phyloP scores from a whole-genome alignment of 1,140 invertebrate species.

The Varroa destructor region DNA sequence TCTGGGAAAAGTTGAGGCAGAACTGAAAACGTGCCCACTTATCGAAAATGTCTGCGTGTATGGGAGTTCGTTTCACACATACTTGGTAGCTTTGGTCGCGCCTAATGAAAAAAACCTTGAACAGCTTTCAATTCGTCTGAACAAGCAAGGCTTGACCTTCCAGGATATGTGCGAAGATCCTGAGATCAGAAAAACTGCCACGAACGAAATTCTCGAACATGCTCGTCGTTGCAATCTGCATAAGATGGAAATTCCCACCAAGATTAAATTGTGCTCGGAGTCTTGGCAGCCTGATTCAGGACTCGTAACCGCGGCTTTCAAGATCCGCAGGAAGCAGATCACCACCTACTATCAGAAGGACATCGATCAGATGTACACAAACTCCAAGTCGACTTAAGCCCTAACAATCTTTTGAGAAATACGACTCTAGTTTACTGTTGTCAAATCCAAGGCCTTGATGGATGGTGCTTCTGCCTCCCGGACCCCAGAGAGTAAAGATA shows the following conservation, averaged over 20 bases:
- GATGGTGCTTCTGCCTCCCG: too few species aligned
- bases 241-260: conserved; percentile 82
- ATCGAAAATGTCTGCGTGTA: conserved; percentile 54
- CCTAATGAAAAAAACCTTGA: conserved; percentile 57
- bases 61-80: conserved; percentile 48
- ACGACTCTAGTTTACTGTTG: too few species aligned
- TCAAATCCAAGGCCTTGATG: too few species aligned
- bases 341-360: conserved; percentile 77
- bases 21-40: conserved; percentile 43
- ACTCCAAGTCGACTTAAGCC: conserved; percentile 21
- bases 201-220: conserved; percentile 50
- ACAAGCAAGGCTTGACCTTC: conserved; percentile 50
- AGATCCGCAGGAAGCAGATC: conserved; percentile 87
- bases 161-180: conserved; percentile 60
- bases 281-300: conserved; percentile 92
- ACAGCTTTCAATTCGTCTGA: conserved; percentile 52
- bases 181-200: conserved; percentile 59
- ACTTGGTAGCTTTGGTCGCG: conserved; percentile 77
- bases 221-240: conserved; percentile 40
- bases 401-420: too few species aligned
- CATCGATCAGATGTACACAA: conserved; percentile 71
- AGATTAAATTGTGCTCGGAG: conserved; percentile 69
- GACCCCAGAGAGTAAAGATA: too few species aligned
- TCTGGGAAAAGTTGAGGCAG: conserved; percentile 40
- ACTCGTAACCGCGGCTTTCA: conserved; percentile 90